Evolutionary conservation across 2,888 invertebrate species (phyloP), one percentile per base, ranked within the genome.

Genomic region (Drosophila longiperda): DNA sequence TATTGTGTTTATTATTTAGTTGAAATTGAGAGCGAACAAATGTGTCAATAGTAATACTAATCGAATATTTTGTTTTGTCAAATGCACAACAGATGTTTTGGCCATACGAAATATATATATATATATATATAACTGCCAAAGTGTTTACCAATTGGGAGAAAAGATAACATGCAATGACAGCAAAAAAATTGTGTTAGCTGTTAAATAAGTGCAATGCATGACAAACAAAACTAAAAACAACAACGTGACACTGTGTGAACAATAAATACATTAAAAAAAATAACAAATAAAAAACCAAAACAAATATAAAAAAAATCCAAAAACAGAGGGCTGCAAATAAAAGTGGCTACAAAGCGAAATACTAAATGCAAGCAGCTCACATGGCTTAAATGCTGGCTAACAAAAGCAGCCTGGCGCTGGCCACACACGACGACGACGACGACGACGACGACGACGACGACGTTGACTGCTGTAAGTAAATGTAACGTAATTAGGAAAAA

Each of bases 161-260:
- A 75, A 80, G 77, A 83, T 69, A 80, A 81, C 73, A 79, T 55
- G 63, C 69, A 70, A 71, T 67, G 66, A 38, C 54, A 58, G 59
- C 49, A 60, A 78, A 62, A 60, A 78, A 62, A 73, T 69, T 55
- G 77, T 77, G 80, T 81, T 55, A n/a, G 73, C 72, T 71, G 73
- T 71, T 71, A 84, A 87, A 81, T 81, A 80, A 83, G 64, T 81
- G 82, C 75, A 75, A 64, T 71, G 64, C 55, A 58, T 64, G 45
- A 73, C 59, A 67, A 83, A 72, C 78, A 82, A 84, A 76, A 78
- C 77, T 70, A 71, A 82, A 83, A 83, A 82, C 49, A 82, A 80
- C 80, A 80, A 70, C 82, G 84, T 83, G 82, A 86, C 88, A 80
- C 82, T 80, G 88, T 86, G 85, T 73, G 89, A 88, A 86, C 87